These are phyloP conservation scores for Blomia tropicalis DNA, from an alignment of 2,888 invertebrate genomes.

Conservation along the genomic window DNA sequence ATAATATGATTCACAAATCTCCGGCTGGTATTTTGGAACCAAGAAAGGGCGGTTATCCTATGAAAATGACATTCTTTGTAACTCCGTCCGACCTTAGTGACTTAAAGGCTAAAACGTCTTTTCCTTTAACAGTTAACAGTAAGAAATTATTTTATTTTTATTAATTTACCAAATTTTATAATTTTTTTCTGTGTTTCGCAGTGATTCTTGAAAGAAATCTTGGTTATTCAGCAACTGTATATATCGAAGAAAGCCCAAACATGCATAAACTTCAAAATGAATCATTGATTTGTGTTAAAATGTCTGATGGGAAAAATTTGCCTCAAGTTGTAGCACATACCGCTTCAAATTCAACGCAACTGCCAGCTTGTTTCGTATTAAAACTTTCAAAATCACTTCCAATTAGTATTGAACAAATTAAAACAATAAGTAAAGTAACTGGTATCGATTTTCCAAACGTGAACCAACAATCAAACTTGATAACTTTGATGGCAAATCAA, in stretches of 20 bases:
- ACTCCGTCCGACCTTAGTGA: slow-evolving; percentile 79
- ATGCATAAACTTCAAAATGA: slow-evolving; percentile 59
- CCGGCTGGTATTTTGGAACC: slow-evolving; percentile 71
- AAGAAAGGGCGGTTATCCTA: slow-evolving; percentile 69
- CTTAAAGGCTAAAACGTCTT: slow-evolving; percentile 52
- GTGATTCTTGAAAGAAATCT: slow-evolving; percentile 48
- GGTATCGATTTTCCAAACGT: slow-evolving; percentile 32
- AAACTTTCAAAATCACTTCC: slow-evolving; percentile 69
- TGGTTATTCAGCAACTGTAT: slow-evolving; percentile 72
- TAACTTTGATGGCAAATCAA: slow-evolving; percentile 24
- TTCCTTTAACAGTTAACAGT: slow-evolving; percentile 56
- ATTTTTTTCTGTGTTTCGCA: slow-evolving; percentile 29
- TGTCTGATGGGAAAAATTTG: slow-evolving; percentile 51
- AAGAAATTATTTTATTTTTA: slow-evolving; percentile 35
- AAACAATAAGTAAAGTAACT: slow-evolving; percentile 45
- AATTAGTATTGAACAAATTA: slow-evolving; percentile 58
- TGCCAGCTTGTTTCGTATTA: slow-evolving; percentile 77
- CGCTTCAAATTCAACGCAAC: slow-evolving; percentile 64
- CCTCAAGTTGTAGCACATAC: slow-evolving; percentile 65
- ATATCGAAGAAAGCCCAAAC: slow-evolving; percentile 65
- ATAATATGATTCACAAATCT: slow-evolving; percentile 64
- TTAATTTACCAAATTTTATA: slow-evolving; percentile 1
- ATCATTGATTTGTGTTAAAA: slow-evolving; percentile 41
- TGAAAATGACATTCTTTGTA: slow-evolving; percentile 83
- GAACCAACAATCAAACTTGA: not conserved